These are phyloP conservation scores for Caenorhabditis afra DNA, from an alignment of 2,888 invertebrate species.

Conservation along the genomic window DNA sequence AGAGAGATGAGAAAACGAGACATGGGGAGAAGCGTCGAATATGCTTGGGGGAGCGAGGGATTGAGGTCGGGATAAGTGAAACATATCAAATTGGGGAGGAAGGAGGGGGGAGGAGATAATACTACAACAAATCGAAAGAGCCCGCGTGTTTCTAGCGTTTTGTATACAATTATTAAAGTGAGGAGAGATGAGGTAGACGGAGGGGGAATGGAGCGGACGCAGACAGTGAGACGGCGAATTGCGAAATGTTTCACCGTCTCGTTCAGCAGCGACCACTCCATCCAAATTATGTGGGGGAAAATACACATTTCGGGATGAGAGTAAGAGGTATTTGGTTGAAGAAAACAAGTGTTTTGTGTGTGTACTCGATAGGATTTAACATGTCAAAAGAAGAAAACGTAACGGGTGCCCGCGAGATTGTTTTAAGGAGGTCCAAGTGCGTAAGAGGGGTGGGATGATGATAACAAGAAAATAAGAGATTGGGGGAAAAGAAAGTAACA, in stretches of 20 bases:
- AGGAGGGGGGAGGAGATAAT: conserved; percentile 22
- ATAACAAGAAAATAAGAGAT: too few relatives aligned
- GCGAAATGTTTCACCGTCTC: conserved; percentile 40
- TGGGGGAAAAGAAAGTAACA: conserved; percentile 41
- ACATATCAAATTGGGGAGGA: not conserved
- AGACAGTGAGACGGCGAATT: conserved; percentile 14
- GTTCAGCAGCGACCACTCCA: not conserved
- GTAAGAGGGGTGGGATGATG: conserved; percentile 14
- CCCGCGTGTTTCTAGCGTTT: conserved; percentile 51
- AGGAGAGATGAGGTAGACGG: conserved; percentile 33
- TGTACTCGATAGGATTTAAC: conserved; percentile 34
- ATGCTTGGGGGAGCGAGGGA: conserved; percentile 19
- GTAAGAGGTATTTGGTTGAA: conserved; percentile 35
- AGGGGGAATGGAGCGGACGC: conserved; percentile 6
- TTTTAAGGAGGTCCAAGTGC: conserved; percentile 42
- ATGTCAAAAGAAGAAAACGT: conserved; percentile 18
- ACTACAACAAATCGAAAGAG: conserved; percentile 36
- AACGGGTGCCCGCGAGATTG: conserved; percentile 41
- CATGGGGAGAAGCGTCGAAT: conserved; percentile 11
- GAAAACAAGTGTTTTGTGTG: conserved; percentile 2
- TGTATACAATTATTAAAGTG: conserved; percentile 25
- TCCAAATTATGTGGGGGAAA: conserved; percentile 18
- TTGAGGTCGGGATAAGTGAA: conserved; percentile 47
- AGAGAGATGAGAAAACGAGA: conserved; percentile 1
- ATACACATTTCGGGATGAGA: conserved; percentile 3